Percentiles rank a stretch among this genome's conserved stretches.
Evolutionary conservation across 2,113 vertebrate species (phyloP).

Genomic region (Corapipo altera): DNA sequence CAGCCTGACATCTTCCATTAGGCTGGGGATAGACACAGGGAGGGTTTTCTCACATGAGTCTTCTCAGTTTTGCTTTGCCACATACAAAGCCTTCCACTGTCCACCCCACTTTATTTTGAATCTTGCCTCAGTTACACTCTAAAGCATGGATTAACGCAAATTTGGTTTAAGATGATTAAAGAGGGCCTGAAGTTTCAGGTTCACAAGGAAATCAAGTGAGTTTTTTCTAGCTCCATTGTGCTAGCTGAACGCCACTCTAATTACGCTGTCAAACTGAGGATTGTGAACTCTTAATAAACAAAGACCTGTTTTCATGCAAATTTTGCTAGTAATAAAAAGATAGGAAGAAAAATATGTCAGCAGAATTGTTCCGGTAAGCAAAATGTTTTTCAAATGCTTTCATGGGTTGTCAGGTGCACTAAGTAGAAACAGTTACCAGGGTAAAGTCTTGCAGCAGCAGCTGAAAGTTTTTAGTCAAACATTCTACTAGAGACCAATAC

Average conservation of each 20-base stretch:
- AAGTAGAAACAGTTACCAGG: slow-evolving; percentile 6
- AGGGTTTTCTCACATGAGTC: not conserved
- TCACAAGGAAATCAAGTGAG: not conserved
- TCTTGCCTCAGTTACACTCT: not conserved
- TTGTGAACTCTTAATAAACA: slow-evolving; percentile 49
- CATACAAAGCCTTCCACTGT: not conserved
- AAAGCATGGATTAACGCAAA: not conserved
- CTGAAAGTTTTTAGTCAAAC: not conserved
- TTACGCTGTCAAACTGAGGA: slow-evolving; percentile 36
- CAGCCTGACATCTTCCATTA: not conserved
- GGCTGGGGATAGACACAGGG: not conserved
- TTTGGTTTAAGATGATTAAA: not conserved
- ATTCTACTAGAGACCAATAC: not conserved
- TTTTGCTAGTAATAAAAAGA: slow-evolving; percentile 48
- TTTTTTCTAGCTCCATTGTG: not conserved
- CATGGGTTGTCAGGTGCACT: slow-evolving; percentile 40
- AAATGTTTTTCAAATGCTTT: slow-evolving; percentile 61
- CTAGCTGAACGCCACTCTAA: not conserved
- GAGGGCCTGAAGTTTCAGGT: not conserved
- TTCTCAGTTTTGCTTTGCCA: not conserved
- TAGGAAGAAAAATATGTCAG: slow-evolving; percentile 54
- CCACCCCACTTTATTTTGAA: not conserved
- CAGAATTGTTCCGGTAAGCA: slow-evolving; percentile 58
- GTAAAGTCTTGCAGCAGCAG: not conserved
- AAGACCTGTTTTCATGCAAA: slow-evolving; percentile 65